Base-by-base conservation (phyloP, 2,113 vertebrate genomes). In the Ancistrus triradiatus region DNA sequence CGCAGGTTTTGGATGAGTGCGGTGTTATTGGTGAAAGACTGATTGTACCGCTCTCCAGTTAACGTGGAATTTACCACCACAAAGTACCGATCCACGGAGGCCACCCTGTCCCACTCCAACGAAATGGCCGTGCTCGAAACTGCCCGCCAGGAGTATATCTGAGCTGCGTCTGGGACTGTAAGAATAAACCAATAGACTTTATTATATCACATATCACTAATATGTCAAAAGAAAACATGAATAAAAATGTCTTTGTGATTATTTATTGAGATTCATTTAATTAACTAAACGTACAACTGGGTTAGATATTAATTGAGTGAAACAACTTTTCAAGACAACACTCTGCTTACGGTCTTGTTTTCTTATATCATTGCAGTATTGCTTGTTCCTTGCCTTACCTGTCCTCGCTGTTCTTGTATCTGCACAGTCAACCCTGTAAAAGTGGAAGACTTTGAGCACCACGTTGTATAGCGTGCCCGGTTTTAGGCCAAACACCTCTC, bases 381-480 rank as follows among this genome's bases (percentile, higher is more conserved):
- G n/a, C n/a, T n/a, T n/a, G n/a, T n/a, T 7, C 3, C 7, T 31
- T 31, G 27, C 3, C 49, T 69, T 77, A 86, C 87, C 83, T 83
- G 87, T 87, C 21, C 1, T 13, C 0, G 69, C 56, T 4, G 5
- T 1, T 8, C 11, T 7, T 11, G 62, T 58, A 18, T 71, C 49
- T 4, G 15, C 0, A 73, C 86, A 88, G 3, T 14, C 7, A 31
- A 78, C 18, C 14, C 0, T 40, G 38, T 71, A 83, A 59, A 77
- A 86, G 1, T 56, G 21, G 33, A 87, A 80, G 2, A 78, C 82
- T 75, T 89, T 89, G 6, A 89, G 56, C 9, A 74, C 78, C 19
- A 89, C 85, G 4, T 0, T 81, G 17, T 89, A 89, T 0, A 74
- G 7, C 2, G 78, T 81, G 21, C 84, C 84, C 2, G 83, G 68